Percentiles rank a stretch among this genome's conserved stretches.
Evolutionary conservation across 1,140 invertebrate species (phyloP).

Genomic region (Drosophila tropicalis): DNA sequence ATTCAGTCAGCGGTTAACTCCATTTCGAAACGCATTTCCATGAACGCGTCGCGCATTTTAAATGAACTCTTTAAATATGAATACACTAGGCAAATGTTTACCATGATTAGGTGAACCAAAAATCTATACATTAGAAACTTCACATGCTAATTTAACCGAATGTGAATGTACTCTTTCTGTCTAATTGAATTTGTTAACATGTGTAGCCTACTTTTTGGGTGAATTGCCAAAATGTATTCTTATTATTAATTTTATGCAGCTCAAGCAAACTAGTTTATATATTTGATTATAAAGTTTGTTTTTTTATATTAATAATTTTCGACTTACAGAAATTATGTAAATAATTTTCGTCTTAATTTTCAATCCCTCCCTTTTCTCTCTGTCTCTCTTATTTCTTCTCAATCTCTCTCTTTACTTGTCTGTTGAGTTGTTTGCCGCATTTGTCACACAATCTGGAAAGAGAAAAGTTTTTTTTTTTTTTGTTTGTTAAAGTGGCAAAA

Average conservation of each 20-base stretch:
- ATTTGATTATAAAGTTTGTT: not conserved
- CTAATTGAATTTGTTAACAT: no score
- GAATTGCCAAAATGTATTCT: no score
- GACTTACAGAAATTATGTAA: not conserved
- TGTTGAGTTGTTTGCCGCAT: constrained; percentile 30
- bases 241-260: no score
- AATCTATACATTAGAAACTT: not conserved
- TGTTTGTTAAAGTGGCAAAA: not conserved
- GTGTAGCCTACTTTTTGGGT: no score
- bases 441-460: constrained; percentile 70
- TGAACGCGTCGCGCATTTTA: constrained; percentile 67
- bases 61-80: constrained; percentile 75
- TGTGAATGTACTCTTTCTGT: no score
- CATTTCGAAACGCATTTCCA: constrained; percentile 51
- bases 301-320: not conserved
- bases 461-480: constrained; percentile 41
- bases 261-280: not conserved
- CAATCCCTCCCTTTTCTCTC: no score
- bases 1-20: constrained; percentile 33
- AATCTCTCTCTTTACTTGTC: not conserved
- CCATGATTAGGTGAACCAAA: not conserved
- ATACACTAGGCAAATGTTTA: constrained; percentile 33
- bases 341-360: not conserved
- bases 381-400: not conserved
- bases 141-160: no score